A percentile compares a stretch with the other conserved stretches of the same genome.
Evolutionary conservation across 2,888 invertebrate species (phyloP).

Genomic region (Dolichopus griseipennis): DNA sequence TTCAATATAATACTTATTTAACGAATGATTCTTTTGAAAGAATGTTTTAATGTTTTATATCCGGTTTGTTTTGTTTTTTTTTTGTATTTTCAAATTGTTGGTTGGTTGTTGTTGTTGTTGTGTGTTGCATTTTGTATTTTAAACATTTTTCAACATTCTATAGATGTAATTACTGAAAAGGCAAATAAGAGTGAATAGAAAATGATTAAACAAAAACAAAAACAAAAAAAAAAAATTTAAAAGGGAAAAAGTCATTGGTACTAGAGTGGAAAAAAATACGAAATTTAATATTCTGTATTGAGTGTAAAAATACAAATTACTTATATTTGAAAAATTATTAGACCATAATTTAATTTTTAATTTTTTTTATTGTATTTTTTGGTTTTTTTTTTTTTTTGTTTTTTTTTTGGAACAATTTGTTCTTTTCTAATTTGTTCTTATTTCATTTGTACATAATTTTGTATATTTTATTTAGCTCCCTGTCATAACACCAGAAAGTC

Average conservation of each 20-base stretch:
- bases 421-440: no score
- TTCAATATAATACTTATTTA: no score
- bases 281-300: not conserved
- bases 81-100: no score
- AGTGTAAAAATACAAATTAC: not conserved
- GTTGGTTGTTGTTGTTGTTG: not conserved
- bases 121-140: not conserved
- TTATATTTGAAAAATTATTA: not conserved
- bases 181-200: not conserved
- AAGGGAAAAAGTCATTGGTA: not conserved
- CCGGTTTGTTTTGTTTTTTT: not conserved
- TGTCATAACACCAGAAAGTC: no score
- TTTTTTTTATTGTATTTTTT: not conserved
- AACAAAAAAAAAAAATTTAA: no score
- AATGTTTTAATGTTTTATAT: not conserved
- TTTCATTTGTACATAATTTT: no score
- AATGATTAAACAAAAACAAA: not conserved
- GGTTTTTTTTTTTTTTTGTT: no score
- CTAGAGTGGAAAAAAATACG: not conserved
- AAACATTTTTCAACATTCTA: not conserved
- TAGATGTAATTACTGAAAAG: not conserved
- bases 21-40: not conserved
- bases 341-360: not conserved
- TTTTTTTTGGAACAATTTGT: no score
- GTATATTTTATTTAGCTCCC: no score